phyloP scores from a whole-genome alignment of 1,140 invertebrate genomes.

The Ditylenchus dipsaci region DNA sequence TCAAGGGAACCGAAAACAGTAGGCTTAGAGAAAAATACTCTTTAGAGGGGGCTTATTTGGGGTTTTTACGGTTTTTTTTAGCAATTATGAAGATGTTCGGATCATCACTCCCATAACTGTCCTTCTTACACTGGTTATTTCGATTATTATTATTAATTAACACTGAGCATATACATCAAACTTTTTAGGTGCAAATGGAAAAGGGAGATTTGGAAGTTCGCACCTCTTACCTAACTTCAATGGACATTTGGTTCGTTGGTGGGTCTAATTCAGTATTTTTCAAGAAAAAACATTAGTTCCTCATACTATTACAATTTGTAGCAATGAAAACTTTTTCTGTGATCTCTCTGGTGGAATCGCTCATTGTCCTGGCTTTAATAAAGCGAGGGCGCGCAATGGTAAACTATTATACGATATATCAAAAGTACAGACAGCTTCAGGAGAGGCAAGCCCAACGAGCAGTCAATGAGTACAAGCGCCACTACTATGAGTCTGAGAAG shows the following conservation, averaged over 20 bases:
- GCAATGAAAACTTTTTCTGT: conserved; percentile 56
- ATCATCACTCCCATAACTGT: conserved; percentile 57
- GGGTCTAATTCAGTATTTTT: background rate
- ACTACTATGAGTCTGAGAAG: conserved; percentile 31
- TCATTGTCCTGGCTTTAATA: conserved; percentile 52
- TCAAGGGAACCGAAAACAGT: too few species aligned
- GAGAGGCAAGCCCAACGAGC: conserved; percentile 48
- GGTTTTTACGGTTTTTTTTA: too few species aligned
- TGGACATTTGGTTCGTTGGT: conserved; percentile 53
- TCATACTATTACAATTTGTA: background rate
- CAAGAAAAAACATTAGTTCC: background rate
- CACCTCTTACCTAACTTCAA: conserved; percentile 54
- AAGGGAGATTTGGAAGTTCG: conserved; percentile 52
- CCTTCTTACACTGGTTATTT: conserved; percentile 11
- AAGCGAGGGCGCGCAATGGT: conserved; percentile 54
- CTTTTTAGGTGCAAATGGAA: conserved; percentile 50
- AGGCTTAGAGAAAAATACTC: too few species aligned
- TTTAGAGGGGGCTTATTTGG: too few species aligned
- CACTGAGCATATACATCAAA: conserved; percentile 50
- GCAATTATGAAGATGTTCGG: conserved; percentile 55
- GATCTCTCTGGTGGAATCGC: conserved; percentile 48
- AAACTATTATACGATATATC: conserved; percentile 2
- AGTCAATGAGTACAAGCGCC: conserved; percentile 49
- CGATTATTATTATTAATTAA: background rate
- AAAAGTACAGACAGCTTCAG: conserved; percentile 21